Conservation (phyloP, 2,797 vertebrate genomes). For the Argentina silus region DNA sequence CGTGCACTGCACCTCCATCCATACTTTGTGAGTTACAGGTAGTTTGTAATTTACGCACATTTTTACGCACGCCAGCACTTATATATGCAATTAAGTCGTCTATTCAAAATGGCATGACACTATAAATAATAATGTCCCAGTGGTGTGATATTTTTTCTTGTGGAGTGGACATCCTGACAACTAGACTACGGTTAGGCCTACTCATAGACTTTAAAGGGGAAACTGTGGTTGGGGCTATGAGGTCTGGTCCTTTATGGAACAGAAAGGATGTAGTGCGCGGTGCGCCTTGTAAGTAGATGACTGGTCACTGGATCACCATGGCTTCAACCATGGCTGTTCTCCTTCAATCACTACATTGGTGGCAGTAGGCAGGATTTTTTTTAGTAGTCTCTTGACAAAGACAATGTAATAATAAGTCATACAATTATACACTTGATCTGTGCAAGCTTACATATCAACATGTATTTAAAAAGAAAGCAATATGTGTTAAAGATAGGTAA, state of each 20-base stretch:
- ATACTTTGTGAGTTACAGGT: not conserved
- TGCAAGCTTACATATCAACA: not conserved
- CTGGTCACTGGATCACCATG: not conserved
- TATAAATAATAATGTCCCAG: not conserved
- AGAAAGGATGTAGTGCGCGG: not conserved
- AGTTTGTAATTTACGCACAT: constrained; percentile 7
- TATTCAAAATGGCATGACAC: not conserved
- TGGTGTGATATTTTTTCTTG: not conserved
- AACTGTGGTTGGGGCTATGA: not conserved
- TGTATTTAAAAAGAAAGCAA: not conserved
- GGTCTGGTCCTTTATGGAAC: not conserved
- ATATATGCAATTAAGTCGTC: not conserved
- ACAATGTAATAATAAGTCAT: too few relatives aligned
- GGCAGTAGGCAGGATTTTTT: too few relatives aligned
- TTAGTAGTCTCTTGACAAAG: too few relatives aligned
- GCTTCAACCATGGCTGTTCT: not conserved
- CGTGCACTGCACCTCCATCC: constrained; percentile 24
- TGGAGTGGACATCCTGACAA: not conserved
- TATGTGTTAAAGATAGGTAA: too few relatives aligned
- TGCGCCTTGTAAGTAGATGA: not conserved
- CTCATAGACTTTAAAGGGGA: not conserved
- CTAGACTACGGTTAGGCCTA: not conserved
- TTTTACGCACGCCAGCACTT: not conserved
- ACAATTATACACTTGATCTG: too few relatives aligned
- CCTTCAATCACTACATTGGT: not conserved